phyloP scores from a whole-genome alignment of 1,140 invertebrate species.

The Trichoplusia ni region DNA sequence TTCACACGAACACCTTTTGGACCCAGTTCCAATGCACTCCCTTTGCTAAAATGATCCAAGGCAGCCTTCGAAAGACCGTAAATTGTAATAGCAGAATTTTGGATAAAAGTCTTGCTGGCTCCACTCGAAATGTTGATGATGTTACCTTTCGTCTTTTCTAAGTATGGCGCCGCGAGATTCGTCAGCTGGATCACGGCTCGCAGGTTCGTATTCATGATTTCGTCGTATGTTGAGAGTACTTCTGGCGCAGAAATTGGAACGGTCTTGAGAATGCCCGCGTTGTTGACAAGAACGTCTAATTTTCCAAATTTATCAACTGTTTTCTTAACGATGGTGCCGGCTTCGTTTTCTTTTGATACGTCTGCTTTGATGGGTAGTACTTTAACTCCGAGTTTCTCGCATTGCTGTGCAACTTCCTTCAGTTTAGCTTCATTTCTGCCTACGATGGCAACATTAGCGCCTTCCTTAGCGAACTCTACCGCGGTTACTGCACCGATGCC shows the following conservation, averaged over 20 bases:
- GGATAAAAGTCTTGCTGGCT: no score
- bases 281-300: conserved; percentile 86
- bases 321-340: conserved; percentile 81
- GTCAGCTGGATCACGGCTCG: no score
- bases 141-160: conserved; percentile 69
- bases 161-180: conserved; percentile 28
- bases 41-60: no score
- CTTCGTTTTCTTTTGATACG: conserved; percentile 84
- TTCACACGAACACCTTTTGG: no score
- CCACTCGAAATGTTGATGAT: no score
- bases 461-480: conserved; percentile 85
- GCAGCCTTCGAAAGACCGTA: no score
- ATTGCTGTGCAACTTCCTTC: conserved; percentile 37
- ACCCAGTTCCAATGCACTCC: no score
- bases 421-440: conserved; percentile 49
- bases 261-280: conserved; percentile 85
- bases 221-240: conserved; percentile 86
- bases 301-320: conserved; percentile 82
- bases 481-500: conserved; percentile 90
- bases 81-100: no score
- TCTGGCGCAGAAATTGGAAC: conserved; percentile 85
- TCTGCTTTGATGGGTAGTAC: conserved; percentile 74
- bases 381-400: conserved; percentile 23
- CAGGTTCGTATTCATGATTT: conserved; percentile 84
- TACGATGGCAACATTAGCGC: conserved; percentile 76